Conservation (phyloP, 2,113 vertebrate species). For the Puffinus mauretanicus region DNA sequence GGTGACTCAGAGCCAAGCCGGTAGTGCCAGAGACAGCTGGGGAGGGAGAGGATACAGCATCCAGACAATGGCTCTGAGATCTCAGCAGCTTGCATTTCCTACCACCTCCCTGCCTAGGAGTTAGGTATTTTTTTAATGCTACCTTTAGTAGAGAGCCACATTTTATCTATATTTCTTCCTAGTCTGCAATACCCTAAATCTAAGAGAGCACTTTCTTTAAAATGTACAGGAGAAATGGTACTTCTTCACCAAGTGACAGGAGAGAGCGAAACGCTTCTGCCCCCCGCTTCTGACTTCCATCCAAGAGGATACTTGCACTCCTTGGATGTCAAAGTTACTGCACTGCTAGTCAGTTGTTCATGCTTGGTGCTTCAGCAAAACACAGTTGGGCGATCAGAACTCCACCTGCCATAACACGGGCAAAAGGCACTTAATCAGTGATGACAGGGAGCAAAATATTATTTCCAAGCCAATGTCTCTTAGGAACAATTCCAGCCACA, state of each 20-base stretch:
- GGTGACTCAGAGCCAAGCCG: background rate
- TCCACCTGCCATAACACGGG: background rate
- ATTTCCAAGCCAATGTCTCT: background rate
- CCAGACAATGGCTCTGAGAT: background rate
- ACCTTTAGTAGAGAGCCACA: background rate
- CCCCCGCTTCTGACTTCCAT: background rate
- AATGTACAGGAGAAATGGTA: background rate
- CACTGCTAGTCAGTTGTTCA: background rate
- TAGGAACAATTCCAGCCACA: conserved; percentile 23
- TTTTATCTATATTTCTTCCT: background rate
- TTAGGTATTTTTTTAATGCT: background rate
- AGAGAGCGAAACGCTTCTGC: background rate
- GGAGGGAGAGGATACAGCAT: background rate
- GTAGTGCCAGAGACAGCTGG: accelerated
- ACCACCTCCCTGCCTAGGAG: background rate
- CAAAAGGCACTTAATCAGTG: background rate
- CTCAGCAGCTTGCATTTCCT: background rate
- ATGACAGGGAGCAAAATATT: background rate
- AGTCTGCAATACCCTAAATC: background rate
- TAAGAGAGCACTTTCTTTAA: background rate
- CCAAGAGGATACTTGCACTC: background rate
- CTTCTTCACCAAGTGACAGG: background rate
- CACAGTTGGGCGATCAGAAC: background rate
- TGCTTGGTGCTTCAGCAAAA: background rate
- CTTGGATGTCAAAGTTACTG: background rate